phyloP scores from a whole-genome alignment of 2,888 invertebrate species.

The Tenthredo scrophulariae region DNA sequence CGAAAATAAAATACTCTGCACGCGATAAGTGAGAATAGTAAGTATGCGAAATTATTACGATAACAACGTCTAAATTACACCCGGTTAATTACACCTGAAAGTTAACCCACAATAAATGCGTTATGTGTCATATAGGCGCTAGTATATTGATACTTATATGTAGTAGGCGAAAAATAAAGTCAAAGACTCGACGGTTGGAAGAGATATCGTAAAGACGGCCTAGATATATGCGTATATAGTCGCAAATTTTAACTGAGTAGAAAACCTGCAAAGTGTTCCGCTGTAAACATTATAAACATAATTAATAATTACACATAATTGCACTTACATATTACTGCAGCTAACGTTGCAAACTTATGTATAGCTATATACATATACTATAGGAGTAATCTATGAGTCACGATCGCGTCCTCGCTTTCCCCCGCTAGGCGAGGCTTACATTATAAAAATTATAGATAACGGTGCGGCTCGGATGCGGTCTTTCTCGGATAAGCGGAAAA shows the following conservation, averaged over 20 bases:
- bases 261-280: conserved; percentile 13
- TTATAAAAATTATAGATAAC: conserved; percentile 49
- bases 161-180: neutral
- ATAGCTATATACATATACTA: neutral
- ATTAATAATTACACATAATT: conserved; percentile 4
- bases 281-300: neutral
- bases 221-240: conserved; percentile 17
- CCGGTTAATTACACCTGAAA: conserved; percentile 44
- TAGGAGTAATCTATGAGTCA: neutral
- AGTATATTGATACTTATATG: too few relatives aligned
- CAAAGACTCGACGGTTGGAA: conserved; percentile 17
- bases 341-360: neutral
- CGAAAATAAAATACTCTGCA: neutral
- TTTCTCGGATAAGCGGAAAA: conserved; percentile 40
- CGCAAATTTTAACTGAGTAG: conserved; percentile 28
- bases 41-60: conserved; percentile 15
- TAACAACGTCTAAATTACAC: conserved; percentile 38
- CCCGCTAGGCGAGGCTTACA: conserved; percentile 23
- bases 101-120: conserved; percentile 2
- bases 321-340: neutral
- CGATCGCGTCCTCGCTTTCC: conserved; percentile 42
- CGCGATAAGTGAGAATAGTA: neutral
- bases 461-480: conserved; percentile 22
- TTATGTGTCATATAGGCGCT: neutral
- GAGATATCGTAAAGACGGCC: conserved; percentile 28